Evolutionary conservation across 2,797 vertebrate genomes (phyloP), one percentile per base, ranked within the genome.

Genomic region (Parauchenoglanis punctatus): DNA sequence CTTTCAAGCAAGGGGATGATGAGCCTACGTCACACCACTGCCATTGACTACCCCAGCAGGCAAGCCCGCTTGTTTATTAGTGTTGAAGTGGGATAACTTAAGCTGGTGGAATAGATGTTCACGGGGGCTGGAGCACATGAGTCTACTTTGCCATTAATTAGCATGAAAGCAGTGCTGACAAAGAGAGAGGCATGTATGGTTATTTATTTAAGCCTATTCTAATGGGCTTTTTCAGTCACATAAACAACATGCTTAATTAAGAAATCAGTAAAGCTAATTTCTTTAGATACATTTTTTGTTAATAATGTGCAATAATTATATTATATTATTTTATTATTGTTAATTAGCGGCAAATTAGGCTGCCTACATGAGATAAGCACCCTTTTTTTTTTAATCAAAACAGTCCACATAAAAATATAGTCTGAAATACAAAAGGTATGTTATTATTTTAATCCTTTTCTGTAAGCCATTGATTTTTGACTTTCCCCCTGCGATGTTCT

Each of bases 51-150:
- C 78, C 81, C n/a, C 84, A 86, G 87, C 84, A 86, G 63, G 78
- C 84, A 56, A 89, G 83, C 76, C 52, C 70, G 77, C 65, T 88
- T 88, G 81, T 90, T 89, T 87, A 84, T 88, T 85, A 78, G 88
- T 52, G 83, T 78, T 82, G 75, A 87, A 89, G 87, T 73, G 86
- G 89, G 89, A 89, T 84, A 84, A 89, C 54, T 84, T 88, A 87
- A 81, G 88, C 56, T 70, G 68, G 83, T 49, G 63, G 78, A 87
- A 90, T 85, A 54, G 83, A 89, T 86, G 87, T 85, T 84, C 67
- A 77, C 46, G 63, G 68, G 82, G 82, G 84, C 88, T 84, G 5
- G 18, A 87, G 78, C 75, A 81, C 75, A 49, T 88, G 87, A 85
- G 85, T 78, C 85, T 82, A 54, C 85, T 84, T 54, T 68, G 31